These are phyloP conservation scores for Dromiciops gliroides DNA, from an alignment of 2,113 vertebrate species.

Conservation along the genomic window DNA sequence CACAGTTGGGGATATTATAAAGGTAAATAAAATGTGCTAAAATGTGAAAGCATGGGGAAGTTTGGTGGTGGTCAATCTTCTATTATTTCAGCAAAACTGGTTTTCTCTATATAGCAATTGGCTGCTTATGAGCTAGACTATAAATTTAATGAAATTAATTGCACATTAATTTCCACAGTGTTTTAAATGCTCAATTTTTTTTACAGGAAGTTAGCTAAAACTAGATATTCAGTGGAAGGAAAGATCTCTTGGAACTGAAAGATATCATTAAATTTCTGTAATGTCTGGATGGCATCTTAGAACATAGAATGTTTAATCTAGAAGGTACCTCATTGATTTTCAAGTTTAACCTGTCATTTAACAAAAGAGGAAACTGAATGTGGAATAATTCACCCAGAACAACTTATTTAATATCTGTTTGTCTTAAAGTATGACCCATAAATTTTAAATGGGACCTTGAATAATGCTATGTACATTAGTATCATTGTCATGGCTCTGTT, in stretches of 20 bases:
- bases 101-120: slow-evolving; percentile 65
- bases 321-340: background rate
- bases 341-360: background rate
- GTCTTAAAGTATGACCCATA: background rate
- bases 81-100: slow-evolving; percentile 74
- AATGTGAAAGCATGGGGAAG: slow-evolving; percentile 53
- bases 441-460: background rate
- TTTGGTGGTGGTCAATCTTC: background rate
- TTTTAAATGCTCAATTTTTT: background rate
- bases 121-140: slow-evolving; percentile 75
- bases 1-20: slow-evolving; percentile 68
- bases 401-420: background rate
- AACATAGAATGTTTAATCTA: background rate
- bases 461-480: background rate
- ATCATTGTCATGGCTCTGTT: background rate
- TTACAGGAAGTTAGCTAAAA: background rate
- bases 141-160: slow-evolving; percentile 73
- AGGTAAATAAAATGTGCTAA: slow-evolving; percentile 77
- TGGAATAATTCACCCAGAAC: background rate
- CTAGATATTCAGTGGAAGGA: background rate
- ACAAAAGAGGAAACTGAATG: background rate
- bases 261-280: background rate
- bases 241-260: background rate
- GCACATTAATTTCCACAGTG: slow-evolving; percentile 65
- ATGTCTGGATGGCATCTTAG: background rate